Evolutionary conservation across 1,140 invertebrate species (phyloP).

Genomic region (Penaeus chinensis): DNA sequence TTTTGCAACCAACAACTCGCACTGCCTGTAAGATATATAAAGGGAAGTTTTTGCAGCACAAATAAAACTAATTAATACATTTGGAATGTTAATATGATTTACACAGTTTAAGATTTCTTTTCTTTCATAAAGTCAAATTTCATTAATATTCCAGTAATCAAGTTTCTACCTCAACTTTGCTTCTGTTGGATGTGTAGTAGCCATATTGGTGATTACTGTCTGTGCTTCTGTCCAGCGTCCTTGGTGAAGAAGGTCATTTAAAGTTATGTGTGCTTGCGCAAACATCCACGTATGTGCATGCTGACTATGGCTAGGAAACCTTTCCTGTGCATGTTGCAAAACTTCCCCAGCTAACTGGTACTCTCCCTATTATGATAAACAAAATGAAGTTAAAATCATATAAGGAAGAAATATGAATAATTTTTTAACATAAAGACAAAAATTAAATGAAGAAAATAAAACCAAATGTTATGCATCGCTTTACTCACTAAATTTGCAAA

Average conservation of each 20-base stretch:
- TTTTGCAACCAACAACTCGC: conserved; percentile 42
- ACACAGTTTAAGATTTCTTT: too few relatives aligned
- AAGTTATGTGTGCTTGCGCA: conserved; percentile 37
- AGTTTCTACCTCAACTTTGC: conserved; percentile 39
- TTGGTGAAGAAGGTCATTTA: conserved; percentile 35
- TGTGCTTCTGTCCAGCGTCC: conserved; percentile 51
- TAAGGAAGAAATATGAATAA: neutral
- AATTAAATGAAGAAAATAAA: neutral
- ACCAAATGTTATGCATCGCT: neutral
- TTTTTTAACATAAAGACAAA: neutral
- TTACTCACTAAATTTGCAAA: conserved; percentile 48
- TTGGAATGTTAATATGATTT: neutral
- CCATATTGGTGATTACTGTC: conserved; percentile 42
- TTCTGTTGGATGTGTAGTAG: conserved; percentile 39
- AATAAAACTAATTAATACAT: neutral
- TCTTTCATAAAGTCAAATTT: too few relatives aligned
- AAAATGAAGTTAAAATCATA: neutral
- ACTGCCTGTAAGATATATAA: conserved; percentile 5
- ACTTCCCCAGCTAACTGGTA: conserved; percentile 49
- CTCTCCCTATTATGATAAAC: conserved; percentile 21
- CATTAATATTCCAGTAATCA: neutral
- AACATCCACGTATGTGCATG: conserved; percentile 51
- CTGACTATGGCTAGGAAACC: conserved; percentile 42
- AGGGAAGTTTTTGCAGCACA: neutral
- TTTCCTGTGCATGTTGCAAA: conserved; percentile 45